Base-by-base conservation (phyloP, 2,888 invertebrate species). In the Aplocera efformata region DNA sequence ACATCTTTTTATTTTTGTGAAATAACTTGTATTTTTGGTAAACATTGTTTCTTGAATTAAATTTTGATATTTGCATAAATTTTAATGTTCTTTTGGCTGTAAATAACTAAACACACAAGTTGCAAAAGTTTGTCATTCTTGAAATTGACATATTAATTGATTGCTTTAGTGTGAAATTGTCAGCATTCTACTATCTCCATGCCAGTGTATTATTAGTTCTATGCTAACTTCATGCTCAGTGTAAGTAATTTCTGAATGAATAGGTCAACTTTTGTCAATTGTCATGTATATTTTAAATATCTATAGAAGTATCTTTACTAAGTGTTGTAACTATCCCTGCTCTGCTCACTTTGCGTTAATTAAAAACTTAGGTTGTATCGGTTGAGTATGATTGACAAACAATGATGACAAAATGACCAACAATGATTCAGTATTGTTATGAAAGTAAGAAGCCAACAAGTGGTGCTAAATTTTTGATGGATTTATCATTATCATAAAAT, bases 401-500 rank as follows among this genome's bases (percentile, higher is more conserved):
- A n/a, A n/a, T n/a, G n/a, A n/a, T n/a, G n/a, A n/a, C n/a, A n/a
- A n/a, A 42, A 26, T 22, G 31, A 42, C 35, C 32, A 39, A n/a
- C 25, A 7, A 21, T 31, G 5, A 44, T 21, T 41, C 38, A 42
- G 38, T 51, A 50, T 36, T 27, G 35, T 43, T 31, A 22, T 56
- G 54, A 63, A 77, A 76, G 79, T 81, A 72, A 77, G 80, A 82
- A 79, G 80, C 84, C 82, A 82, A 84, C 60, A 68, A 68, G 77
- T 86, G 86, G 86, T 88, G 86, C 86, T 88, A 88, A 82, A 84
- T 85, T 88, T 88, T 86, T 58, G 82, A 83, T 68, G 72, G 79
- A 72, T 86, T 84, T 84, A 81, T 75, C 79, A 81, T 72, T 79
- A 47, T 75, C 66, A 69, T 82, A 79, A 66, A 70, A 72, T 81